phyloP scores from a whole-genome alignment of 2,113 vertebrate species.

The Gymnogyps californianus region DNA sequence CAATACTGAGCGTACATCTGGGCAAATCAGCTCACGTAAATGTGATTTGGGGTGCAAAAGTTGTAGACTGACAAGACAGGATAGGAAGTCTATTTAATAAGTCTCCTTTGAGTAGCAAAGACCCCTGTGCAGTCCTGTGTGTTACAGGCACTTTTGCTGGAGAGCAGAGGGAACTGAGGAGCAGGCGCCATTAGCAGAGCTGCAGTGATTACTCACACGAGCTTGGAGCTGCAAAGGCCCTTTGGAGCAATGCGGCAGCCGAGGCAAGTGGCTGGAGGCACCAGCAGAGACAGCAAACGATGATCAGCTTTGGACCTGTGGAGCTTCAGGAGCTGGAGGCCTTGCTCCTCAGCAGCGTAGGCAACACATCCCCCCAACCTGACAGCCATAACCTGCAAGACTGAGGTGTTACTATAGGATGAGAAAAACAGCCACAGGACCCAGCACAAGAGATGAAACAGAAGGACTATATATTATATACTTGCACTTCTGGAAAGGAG shows the following conservation, averaged over 20 bases:
- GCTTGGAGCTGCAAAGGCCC: background rate
- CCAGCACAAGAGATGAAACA: background rate
- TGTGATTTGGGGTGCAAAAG: background rate
- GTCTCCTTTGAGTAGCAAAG: background rate
- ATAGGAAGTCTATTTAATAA: background rate
- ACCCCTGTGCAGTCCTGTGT: background rate
- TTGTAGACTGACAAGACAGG: background rate
- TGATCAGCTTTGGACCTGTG: background rate
- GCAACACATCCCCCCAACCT: background rate
- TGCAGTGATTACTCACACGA: background rate
- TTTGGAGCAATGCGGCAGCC: accelerated
- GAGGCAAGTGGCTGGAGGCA: background rate
- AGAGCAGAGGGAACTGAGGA: background rate
- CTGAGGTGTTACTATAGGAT: background rate
- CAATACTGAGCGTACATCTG: accelerated
- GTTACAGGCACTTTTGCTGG: background rate
- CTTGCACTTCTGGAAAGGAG: background rate
- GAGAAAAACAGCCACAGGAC: background rate
- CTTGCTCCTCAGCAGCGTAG: background rate
- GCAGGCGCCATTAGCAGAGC: accelerated
- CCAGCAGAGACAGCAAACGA: background rate
- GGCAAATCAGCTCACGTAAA: background rate
- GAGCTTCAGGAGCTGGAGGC: background rate
- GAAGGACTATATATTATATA: background rate
- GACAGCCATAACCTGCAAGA: background rate